phyloP scores from a whole-genome alignment of 2,888 invertebrate species.

The Suillia variegata region DNA sequence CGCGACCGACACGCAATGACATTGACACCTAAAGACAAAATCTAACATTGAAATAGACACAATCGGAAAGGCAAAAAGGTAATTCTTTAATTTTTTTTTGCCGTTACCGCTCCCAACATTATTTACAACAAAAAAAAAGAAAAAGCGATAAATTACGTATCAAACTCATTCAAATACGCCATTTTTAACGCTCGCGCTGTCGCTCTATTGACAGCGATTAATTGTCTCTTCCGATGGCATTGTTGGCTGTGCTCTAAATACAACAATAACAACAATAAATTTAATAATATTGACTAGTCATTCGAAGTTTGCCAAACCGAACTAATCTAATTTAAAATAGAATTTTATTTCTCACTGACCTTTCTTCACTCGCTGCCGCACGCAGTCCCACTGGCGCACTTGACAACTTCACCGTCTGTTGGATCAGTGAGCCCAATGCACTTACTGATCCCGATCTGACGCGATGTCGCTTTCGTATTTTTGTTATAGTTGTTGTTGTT shows the following conservation, averaged over 20 bases:
- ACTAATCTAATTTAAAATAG: too few species aligned
- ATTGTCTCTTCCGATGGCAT: constrained; percentile 13
- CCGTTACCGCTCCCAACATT: too few species aligned
- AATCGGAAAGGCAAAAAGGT: too few species aligned
- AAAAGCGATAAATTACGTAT: too few species aligned
- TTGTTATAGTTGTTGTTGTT: neutral
- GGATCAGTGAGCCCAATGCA: constrained; percentile 40
- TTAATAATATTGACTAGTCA: constrained; percentile 10
- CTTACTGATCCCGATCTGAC: constrained; percentile 23
- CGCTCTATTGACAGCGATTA: constrained; percentile 18
- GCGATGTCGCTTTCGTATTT: constrained; percentile 9
- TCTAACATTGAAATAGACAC: too few species aligned
- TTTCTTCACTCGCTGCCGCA: constrained; percentile 37
- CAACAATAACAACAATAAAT: neutral
- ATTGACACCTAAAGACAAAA: too few species aligned
- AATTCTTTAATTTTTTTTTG: too few species aligned
- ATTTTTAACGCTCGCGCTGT: too few species aligned
- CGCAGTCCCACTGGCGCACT: constrained; percentile 42
- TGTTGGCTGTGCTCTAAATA: neutral
- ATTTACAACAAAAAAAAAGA: too few species aligned
- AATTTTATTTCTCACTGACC: constrained; percentile 34
- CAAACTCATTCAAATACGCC: too few species aligned
- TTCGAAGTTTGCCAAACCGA: too few species aligned
- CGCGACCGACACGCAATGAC: too few species aligned
- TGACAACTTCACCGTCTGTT: constrained; percentile 47